Percentiles rank a stretch among this genome's conserved stretches.
phyloP scores from a whole-genome alignment of 2,797 vertebrate genomes.

The Aulostomus chinensis region DNA sequence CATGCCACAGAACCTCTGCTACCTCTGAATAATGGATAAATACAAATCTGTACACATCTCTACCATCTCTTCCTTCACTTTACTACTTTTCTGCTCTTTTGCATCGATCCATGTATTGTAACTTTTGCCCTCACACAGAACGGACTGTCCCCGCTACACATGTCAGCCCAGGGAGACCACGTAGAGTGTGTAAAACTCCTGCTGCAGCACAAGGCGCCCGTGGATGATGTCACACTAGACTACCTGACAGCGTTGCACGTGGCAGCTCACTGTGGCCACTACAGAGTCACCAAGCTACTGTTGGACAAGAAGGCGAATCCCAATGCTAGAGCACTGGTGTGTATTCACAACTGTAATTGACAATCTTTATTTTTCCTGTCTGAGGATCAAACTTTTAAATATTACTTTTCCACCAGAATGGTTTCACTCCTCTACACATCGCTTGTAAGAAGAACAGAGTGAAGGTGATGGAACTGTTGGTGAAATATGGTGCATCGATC shows the following conservation, averaged over 20 bases:
- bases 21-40: background rate
- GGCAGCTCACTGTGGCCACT: conserved; percentile 96
- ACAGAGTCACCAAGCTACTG: conserved; percentile 94
- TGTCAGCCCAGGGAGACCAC: conserved; percentile 98
- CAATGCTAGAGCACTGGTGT: conserved; percentile 91
- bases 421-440: conserved; percentile 98
- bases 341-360: background rate
- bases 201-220: conserved; percentile 91
- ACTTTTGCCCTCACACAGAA: conserved; percentile 78
- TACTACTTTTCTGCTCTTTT: background rate
- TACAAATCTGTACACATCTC: background rate
- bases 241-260: conserved; percentile 95
- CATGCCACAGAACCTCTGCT: background rate
- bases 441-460: conserved; percentile 99
- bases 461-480: conserved; percentile 98
- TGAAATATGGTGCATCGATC: conserved; percentile 98
- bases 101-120: background rate
- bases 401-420: conserved; percentile 83
- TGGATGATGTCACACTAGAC: conserved; percentile 95
- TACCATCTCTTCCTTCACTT: background rate
- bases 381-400: background rate
- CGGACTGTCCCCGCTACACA: conserved; percentile 94
- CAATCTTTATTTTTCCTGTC: no score
- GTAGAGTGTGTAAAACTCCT: conserved; percentile 95
- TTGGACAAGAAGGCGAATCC: conserved; percentile 97